Evolutionary conservation across 2,113 vertebrate genomes (phyloP).

Genomic region (Naja naja): DNA sequence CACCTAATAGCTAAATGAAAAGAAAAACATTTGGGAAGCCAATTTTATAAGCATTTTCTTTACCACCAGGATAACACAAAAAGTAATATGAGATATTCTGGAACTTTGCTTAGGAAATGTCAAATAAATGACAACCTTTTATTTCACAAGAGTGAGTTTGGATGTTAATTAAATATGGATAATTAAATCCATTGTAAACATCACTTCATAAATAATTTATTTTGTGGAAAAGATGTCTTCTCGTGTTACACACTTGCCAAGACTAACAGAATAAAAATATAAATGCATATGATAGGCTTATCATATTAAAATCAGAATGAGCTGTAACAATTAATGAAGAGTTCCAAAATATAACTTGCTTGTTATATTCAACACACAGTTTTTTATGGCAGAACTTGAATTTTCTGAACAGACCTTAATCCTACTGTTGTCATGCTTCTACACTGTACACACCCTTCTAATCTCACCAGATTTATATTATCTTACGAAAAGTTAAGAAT

Average conservation of each 20-base stretch:
- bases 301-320: constrained; percentile 27
- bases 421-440: constrained; percentile 3
- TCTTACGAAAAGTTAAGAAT: not conserved
- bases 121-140: constrained; percentile 45
- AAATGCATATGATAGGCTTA: constrained; percentile 36
- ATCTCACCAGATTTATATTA: not conserved
- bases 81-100: constrained; percentile 33
- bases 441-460: not conserved
- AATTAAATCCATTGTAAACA: constrained; percentile 58
- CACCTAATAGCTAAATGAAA: constrained; percentile 33
- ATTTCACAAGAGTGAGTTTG: constrained; percentile 24
- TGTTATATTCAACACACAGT: fast-evolving
- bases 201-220: constrained; percentile 43
- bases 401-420: not conserved
- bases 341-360: constrained; percentile 27
- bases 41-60: constrained; percentile 22
- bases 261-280: constrained; percentile 43
- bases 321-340: constrained; percentile 14
- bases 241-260: constrained; percentile 37
- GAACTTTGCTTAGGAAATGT: constrained; percentile 39
- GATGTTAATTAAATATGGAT: constrained; percentile 37
- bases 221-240: constrained; percentile 49
- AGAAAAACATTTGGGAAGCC: constrained; percentile 18
- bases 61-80: constrained; percentile 19
- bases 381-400: not conserved